Evolutionary conservation across 2,113 vertebrate species (phyloP).

Genomic region (Triplophysa rosa): DNA sequence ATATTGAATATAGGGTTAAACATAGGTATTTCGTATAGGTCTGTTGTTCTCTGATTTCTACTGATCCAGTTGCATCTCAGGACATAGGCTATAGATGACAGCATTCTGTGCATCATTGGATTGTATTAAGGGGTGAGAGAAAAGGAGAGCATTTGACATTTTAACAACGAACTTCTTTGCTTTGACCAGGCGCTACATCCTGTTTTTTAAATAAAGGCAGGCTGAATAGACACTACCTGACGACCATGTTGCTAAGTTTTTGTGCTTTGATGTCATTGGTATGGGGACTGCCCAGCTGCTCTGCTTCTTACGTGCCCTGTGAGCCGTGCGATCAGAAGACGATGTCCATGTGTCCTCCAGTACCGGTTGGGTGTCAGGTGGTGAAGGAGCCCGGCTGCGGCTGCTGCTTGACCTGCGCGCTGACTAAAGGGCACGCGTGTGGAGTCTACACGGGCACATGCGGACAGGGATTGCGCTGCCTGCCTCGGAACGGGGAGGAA

Average conservation of each 20-base stretch:
- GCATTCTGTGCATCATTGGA: neutral
- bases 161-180: neutral
- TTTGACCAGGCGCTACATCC: neutral
- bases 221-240: neutral
- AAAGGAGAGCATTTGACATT: neutral
- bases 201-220: neutral
- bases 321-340: conserved; percentile 92
- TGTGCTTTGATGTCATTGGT: conserved; percentile 77
- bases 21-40: no score
- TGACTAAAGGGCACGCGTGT: conserved; percentile 88
- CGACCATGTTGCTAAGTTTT: conserved; percentile 75
- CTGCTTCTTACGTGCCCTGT: conserved; percentile 89
- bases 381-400: conserved; percentile 98
- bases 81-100: neutral
- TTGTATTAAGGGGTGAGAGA: neutral
- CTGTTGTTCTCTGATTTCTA: neutral
- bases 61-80: neutral
- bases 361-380: conserved; percentile 86
- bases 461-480: conserved; percentile 88
- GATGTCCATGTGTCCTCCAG: conserved; percentile 85
- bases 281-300: conserved; percentile 72
- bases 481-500: conserved; percentile 91
- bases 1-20: neutral
- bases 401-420: conserved; percentile 95
- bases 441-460: conserved; percentile 96